Conservation (phyloP, 2,888 invertebrate genomes). For the Tanytarsus gracilentus region DNA sequence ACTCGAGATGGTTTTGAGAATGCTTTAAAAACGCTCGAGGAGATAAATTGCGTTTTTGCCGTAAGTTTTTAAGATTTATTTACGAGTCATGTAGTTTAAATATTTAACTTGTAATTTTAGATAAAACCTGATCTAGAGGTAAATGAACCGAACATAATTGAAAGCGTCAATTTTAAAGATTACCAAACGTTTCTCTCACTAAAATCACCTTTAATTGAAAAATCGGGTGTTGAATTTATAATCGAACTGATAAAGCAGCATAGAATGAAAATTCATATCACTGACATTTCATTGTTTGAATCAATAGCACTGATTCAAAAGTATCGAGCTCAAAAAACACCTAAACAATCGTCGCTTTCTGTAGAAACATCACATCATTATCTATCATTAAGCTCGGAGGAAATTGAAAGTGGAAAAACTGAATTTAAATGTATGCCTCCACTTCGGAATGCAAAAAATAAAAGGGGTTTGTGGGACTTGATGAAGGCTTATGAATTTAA, state of each 20-base stretch:
- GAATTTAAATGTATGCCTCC: conserved; percentile 68
- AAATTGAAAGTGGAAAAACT: conserved; percentile 53
- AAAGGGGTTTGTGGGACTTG: conserved; percentile 56
- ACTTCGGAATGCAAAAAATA: conserved; percentile 52
- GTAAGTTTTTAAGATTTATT: conserved; percentile 41
- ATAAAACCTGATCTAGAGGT: conserved; percentile 10
- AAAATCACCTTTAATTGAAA: conserved; percentile 58
- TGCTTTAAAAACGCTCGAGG: conserved; percentile 51
- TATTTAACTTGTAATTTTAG: conserved; percentile 17
- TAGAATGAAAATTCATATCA: conserved; percentile 36
- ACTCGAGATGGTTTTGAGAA: conserved; percentile 48
- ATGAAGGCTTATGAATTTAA: conserved; percentile 50
- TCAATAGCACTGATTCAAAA: conserved; percentile 50
- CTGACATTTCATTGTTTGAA: conserved; percentile 49
- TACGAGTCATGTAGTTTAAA: conserved; percentile 4
- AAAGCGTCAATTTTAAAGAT: conserved; percentile 33
- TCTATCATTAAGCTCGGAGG: conserved; percentile 53
- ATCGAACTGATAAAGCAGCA: conserved; percentile 49
- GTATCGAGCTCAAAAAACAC: conserved; percentile 45
- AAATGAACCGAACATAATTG: not conserved
- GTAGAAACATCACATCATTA: conserved; percentile 70
- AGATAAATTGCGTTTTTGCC: conserved; percentile 53
- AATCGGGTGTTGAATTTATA: conserved; percentile 53
- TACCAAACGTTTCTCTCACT: conserved; percentile 56
- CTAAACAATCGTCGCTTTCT: conserved; percentile 42